phyloP scores from a whole-genome alignment of 2,113 vertebrate species.

The Anguilla japonica region DNA sequence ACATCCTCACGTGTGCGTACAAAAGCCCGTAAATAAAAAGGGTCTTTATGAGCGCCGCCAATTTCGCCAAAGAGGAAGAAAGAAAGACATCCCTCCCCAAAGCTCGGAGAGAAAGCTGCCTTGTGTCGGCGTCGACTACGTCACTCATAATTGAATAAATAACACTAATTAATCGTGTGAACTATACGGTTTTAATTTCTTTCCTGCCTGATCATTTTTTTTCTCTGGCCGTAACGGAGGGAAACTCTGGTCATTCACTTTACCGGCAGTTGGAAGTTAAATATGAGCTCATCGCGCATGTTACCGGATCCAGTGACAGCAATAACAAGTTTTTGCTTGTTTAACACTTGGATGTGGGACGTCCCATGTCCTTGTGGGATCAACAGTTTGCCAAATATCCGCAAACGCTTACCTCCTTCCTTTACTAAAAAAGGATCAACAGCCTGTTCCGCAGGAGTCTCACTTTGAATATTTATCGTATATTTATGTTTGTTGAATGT shows the following conservation, averaged over 20 bases:
- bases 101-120: background rate
- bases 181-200: background rate
- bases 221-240: background rate
- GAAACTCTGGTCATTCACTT: no score
- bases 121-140: background rate
- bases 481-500: no score
- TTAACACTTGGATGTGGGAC: background rate
- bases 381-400: no score
- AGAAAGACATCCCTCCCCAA: background rate
- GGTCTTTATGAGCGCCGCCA: background rate
- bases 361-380: background rate
- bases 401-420: no score
- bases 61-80: background rate
- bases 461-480: background rate
- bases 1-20: background rate
- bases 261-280: background rate
- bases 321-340: background rate
- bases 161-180: background rate
- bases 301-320: background rate
- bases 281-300: background rate
- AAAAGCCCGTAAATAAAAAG: background rate
- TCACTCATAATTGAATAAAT: background rate
- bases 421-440: no score
- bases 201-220: background rate
- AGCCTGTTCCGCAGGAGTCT: background rate